A percentile compares a stretch with the other conserved stretches of the same genome.
Conservation (phyloP, 2,797 vertebrate species). For the Etheostoma perlongum region DNA sequence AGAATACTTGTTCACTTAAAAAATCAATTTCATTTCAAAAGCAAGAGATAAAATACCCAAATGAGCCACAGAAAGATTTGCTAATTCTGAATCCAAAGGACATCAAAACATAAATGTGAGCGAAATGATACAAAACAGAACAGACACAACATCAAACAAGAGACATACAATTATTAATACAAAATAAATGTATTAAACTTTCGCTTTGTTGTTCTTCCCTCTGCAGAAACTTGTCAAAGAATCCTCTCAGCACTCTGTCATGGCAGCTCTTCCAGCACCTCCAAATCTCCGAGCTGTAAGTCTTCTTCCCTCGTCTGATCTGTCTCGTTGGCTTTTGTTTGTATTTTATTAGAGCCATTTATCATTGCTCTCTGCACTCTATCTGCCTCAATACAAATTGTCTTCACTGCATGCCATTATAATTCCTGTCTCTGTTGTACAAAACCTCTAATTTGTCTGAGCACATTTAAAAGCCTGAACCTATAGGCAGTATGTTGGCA, state of each 20-base stretch:
- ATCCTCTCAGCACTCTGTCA: slow-evolving; percentile 94
- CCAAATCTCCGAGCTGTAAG: slow-evolving; percentile 97
- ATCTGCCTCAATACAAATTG: slow-evolving; percentile 65
- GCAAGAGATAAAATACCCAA: not conserved
- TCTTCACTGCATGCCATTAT: slow-evolving; percentile 51
- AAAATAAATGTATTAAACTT: slow-evolving; percentile 36
- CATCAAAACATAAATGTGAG: slow-evolving; percentile 3
- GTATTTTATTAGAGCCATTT: slow-evolving; percentile 71
- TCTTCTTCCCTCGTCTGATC: slow-evolving; percentile 69
- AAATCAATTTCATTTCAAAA: slow-evolving; percentile 31
- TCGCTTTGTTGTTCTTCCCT: slow-evolving; percentile 51
- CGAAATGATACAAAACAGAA: slow-evolving; percentile 18
- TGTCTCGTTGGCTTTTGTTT: slow-evolving; percentile 66
- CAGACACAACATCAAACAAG: slow-evolving; percentile 27
- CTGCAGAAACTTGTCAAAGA: slow-evolving; percentile 96
- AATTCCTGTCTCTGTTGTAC: slow-evolving; percentile 71
- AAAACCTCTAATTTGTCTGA: slow-evolving; percentile 69
- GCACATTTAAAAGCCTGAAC: slow-evolving; percentile 56
- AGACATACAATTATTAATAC: slow-evolving; percentile 14
- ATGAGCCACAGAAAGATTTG: slow-evolving; percentile 11
- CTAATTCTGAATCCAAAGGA: slow-evolving; percentile 35
- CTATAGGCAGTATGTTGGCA: slow-evolving; percentile 57
- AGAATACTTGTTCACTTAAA: not conserved
- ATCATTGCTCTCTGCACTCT: slow-evolving; percentile 59
- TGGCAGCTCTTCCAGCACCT: slow-evolving; percentile 99